These are phyloP conservation scores for Onychorhynchus coronatus DNA, from an alignment of 2,113 vertebrate genomes.

Conservation along the genomic window DNA sequence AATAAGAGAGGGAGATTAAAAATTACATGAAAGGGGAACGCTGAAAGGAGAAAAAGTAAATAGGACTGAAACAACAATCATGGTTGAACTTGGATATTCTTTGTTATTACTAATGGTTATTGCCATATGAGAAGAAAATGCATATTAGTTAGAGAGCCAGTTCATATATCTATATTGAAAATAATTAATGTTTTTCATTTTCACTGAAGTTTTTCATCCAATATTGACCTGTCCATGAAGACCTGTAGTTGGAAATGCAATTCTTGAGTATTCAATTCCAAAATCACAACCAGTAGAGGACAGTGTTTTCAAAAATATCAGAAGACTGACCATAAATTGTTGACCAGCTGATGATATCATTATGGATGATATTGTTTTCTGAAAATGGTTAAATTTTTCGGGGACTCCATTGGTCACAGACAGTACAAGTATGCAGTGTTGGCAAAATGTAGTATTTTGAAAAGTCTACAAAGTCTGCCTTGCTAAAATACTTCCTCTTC, in stretches of 20 bases:
- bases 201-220: neutral
- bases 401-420: neutral
- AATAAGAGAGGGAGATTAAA: neutral
- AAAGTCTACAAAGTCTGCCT: neutral
- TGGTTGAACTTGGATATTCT: neutral
- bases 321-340: neutral
- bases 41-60: neutral
- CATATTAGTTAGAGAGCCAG: neutral
- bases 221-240: neutral
- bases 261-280: neutral
- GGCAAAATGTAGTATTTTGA: neutral
- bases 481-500: neutral
- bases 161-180: neutral
- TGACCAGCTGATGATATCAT: neutral
- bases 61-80: neutral
- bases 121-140: neutral
- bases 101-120: neutral
- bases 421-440: neutral
- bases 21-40: neutral
- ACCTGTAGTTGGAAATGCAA: neutral
- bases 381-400: neutral
- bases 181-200: neutral
- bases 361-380: neutral
- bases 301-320: constrained; percentile 37
- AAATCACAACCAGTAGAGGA: constrained; percentile 42